These are phyloP conservation scores for Oryzias celebensis DNA, from an alignment of 2,113 vertebrate species.

Conservation along the genomic window DNA sequence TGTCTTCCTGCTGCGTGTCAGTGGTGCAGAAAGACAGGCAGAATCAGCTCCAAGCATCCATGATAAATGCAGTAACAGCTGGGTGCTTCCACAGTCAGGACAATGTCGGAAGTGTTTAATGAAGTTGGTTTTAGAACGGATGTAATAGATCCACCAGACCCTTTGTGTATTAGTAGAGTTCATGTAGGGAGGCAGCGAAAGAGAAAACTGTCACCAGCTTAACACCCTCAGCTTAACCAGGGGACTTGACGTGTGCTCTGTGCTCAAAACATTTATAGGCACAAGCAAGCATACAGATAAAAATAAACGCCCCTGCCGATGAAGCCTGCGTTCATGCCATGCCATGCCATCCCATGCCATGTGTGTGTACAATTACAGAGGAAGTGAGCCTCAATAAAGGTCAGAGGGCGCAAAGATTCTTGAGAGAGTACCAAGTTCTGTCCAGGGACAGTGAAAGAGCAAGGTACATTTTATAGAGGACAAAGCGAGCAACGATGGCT, in stretches of 20 bases:
- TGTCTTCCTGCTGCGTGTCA: constrained; percentile 37
- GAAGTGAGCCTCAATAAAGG: constrained; percentile 61
- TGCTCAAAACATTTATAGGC: constrained; percentile 44
- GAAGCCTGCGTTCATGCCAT: constrained; percentile 48
- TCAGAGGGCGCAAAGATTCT: constrained; percentile 56
- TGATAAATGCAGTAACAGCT: constrained; percentile 64
- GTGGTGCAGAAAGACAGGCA: constrained; percentile 42
- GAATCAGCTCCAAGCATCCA: constrained; percentile 45
- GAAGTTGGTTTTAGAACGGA: constrained; percentile 47
- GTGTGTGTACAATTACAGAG: constrained; percentile 67
- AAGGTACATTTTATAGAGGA: constrained; percentile 22
- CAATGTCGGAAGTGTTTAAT: constrained; percentile 54
- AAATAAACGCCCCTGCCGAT: constrained; percentile 48
- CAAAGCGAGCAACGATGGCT: background rate
- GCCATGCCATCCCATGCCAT: constrained; percentile 39
- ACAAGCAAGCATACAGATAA: constrained; percentile 36
- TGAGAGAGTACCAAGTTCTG: constrained; percentile 16
- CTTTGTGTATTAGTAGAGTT: constrained; percentile 39
- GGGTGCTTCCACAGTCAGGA: constrained; percentile 48
- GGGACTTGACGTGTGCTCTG: constrained; percentile 26
- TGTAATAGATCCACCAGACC: constrained; percentile 52
- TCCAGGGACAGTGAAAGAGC: constrained; percentile 15
- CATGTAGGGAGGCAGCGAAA: constrained; percentile 39
- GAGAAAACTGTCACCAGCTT: constrained; percentile 61
- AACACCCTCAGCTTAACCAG: constrained; percentile 58